A percentile compares a stretch with the other conserved stretches of the same genome.
Evolutionary conservation across 2,797 vertebrate species (phyloP).

Genomic region (Numenius phaeopus): DNA sequence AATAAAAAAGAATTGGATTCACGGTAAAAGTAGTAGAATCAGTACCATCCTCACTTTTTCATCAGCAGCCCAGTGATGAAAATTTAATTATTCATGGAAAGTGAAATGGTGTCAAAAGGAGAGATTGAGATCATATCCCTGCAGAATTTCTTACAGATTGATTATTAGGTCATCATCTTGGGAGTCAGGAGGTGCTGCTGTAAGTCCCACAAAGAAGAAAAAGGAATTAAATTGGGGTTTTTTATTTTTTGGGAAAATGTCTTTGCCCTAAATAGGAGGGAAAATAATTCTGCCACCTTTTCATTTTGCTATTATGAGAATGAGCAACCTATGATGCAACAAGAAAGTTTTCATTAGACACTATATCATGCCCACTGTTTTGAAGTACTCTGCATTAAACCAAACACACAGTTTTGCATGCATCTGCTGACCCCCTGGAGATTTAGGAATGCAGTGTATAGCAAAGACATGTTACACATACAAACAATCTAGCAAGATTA

Average conservation of each 20-base stretch:
- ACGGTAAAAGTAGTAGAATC: neutral
- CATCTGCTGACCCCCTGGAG: neutral
- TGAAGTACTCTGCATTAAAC: neutral
- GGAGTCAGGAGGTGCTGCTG: neutral
- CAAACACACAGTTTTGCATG: neutral
- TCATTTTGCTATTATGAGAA: neutral
- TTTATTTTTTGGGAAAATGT: neutral
- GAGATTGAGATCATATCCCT: slow-evolving; percentile 1
- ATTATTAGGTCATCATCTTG: slow-evolving; percentile 29
- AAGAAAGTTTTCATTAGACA: neutral
- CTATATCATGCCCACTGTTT: neutral
- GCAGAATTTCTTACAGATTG: slow-evolving; percentile 20
- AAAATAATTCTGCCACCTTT: neutral
- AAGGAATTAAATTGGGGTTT: neutral
- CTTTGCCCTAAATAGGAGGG: neutral
- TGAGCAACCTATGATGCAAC: neutral
- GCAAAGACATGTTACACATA: neutral
- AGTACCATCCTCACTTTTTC: neutral
- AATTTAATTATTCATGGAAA: slow-evolving; percentile 62
- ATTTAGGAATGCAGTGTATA: neutral
- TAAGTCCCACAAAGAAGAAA: neutral
- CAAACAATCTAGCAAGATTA: neutral
- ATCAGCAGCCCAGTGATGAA: slow-evolving; percentile 7
- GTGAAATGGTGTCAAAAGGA: slow-evolving; percentile 44
- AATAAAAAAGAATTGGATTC: neutral